Evolutionary conservation across 2,888 invertebrate genomes (phyloP), one percentile per base, ranked within the genome.

Genomic region (Empis livida): DNA sequence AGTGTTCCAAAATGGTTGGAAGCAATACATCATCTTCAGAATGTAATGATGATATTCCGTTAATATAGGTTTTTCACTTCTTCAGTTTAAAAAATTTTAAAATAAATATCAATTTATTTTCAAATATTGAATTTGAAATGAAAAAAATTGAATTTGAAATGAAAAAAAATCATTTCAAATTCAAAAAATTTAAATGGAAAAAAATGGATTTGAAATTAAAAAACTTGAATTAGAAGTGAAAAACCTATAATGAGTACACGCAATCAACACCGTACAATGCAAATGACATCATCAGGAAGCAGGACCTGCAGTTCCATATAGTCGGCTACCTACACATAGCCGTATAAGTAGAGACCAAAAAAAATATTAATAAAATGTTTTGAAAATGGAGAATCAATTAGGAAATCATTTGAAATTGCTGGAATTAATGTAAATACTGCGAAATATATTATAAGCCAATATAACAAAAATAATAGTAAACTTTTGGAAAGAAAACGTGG

Each of bases 341-440:
- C 31, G 45, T 17, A 40, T 40, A 15, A 45, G 40, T 31, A 32
- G 13, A 40, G 35, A 45, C 40, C 15, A 45, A 30, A 40, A 45
- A 32, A 45, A 41, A 32, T 32, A 14, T n/a, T 31, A 45, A 30
- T 45, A 32, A 45, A 45, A 41, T 23, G 41, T 23, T 41, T 23
- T 14, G 30, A 39, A 16, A 30, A 35, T 46, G 42, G 23, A 20
- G 37, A 42, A 42, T 42, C 37, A 11, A 27, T 42, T 20, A 46
- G 27, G 5, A 35, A 46, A 35, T 46, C 46, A 15, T 38, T 42
- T 27, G 37, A 46, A 42, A 42, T 42, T 16, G 46, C 46, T 42
- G 42, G 16, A 23, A 38, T 46, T 27, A 46, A 46, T 42, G 35
- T 15, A 39, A 42, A 46, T 46, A 37, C 46, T 37, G 37, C 42